Evolutionary conservation across 2,888 invertebrate species (phyloP), one percentile per base, ranked within the genome.

Genomic region (Polydrusus pterygomalis): DNA sequence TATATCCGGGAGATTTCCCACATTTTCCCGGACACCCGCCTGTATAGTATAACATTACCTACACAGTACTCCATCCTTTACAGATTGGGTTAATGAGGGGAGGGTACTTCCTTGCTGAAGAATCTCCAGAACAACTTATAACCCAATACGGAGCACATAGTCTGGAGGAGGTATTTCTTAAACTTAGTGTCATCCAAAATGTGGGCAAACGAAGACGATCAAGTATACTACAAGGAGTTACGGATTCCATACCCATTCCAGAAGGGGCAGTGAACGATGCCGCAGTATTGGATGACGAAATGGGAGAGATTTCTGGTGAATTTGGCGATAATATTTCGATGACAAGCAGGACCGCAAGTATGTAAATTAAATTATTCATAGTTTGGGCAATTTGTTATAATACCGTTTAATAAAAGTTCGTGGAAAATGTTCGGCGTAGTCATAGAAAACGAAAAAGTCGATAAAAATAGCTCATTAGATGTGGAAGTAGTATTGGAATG

Each of bases 241-340:
- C 93, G 8, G 93, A 93, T 78, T 90, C 90, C 79, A 92, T 93
- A 34, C 90, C 90, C 54, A 89, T 93, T 30, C 93, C 93, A 2
- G 89, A 90, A 7, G 91, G 92, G 77, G 90, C 92, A 2, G 90
- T 92, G 77, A 90, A 91, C 83, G 83, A 83, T 30, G 85, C 81
- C 0, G 90, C 90, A 34, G 89, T 91, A 0, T 87, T 93, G 72
- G 93, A 93, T 80, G 91, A 92, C 51, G 93, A 93, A 84, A 88
- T 91, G 0, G 91, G 92, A 0, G 95, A 96, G 86, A 95, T 96
- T 80, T 95, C 95, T 17, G 96, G 96, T 3, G 96, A 96, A 86
- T 96, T 95, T 79, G 96, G 96, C 56, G 96, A 96, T 86, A 95
- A 95, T 82, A 92, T 95, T 2, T 95, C 95, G 3, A 92, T 95